Percentiles rank a stretch among this genome's conserved stretches.
Conservation (phyloP, 92 coral and sea anemone species). For the Bergia sp. region DNA sequence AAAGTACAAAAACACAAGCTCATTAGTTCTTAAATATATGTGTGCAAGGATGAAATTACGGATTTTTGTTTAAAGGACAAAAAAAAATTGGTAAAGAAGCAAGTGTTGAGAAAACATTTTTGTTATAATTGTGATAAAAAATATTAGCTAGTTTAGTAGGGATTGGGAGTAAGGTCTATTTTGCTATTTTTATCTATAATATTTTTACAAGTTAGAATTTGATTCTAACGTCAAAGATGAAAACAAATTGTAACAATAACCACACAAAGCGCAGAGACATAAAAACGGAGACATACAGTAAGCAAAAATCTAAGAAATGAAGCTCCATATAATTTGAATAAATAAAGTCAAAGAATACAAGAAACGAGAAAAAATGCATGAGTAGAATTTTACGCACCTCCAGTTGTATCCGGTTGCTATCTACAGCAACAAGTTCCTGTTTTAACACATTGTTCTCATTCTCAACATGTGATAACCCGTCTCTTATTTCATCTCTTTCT, state of each 20-base stretch:
- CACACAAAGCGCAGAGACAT: not conserved
- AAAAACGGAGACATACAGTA: too few species aligned
- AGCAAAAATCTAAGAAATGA: too few species aligned
- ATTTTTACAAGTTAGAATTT: not conserved
- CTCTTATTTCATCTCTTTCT: constrained; percentile 26
- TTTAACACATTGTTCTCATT: constrained; percentile 18
- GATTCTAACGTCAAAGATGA: not conserved
- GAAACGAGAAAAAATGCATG: too few species aligned
- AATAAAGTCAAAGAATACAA: too few species aligned
- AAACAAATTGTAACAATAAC: not conserved
- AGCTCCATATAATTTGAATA: too few species aligned
- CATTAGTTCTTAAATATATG: not conserved
- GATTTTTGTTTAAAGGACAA: too few species aligned
- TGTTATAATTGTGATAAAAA: too few species aligned
- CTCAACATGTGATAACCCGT: constrained; percentile 1
- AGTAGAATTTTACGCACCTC: constrained; percentile 15
- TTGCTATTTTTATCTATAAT: not conserved
- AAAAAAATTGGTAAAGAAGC: too few species aligned
- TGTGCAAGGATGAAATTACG: not conserved
- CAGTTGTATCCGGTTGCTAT: constrained; percentile 44
- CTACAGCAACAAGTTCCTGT: constrained; percentile 27
- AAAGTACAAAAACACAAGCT: not conserved
- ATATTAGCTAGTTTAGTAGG: too few species aligned
- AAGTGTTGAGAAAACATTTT: too few species aligned
- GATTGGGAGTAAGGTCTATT: not conserved